Base-by-base conservation (phyloP, 2,888 invertebrate genomes). In the Andrena chrysosceles region DNA sequence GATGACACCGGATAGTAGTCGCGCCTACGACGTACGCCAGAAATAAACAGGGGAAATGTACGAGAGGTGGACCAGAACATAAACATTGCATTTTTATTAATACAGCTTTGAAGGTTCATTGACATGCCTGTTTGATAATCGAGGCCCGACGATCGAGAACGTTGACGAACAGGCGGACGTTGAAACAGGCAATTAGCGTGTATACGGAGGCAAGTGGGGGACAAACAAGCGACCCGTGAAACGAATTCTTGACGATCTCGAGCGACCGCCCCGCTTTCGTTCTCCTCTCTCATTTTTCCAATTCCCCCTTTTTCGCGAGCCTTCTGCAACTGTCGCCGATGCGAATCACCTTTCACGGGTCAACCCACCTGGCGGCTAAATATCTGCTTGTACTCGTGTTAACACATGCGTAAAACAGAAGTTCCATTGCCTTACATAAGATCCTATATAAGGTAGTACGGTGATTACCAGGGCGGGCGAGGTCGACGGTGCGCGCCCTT, bases 71-170 rank as follows among this genome's bases (percentile, higher is more conserved):
- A 89, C 87, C 83, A 90, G 80, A 91, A 91, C 91, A 85, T 90
- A 90, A 91, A 90, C 88, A 91, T 87, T 92, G 89, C 89, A 90
- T 91, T 91, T 84, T 92, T 91, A 91, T 91, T 91, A 90, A 89
- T 91, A 91, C 90, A 91, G 81, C 88, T 77, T 85, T 85, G 77
- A 79, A 82, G 63, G 75, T 78, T 86, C 85, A 76, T 82, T 86
- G 81, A 89, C 80, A 87, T 82, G 87, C 83, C 86, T 87, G 83
- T 80, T 87, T 20, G 77, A 73, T 85, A 81, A 85, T 68, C 66
- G 77, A 76, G 76, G 35, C 62, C 67, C 59, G 66, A 85, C 63
- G 63, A 66, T 29, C 31, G 68, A 66, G 64, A 59, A 79, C 60
- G 56, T 56, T 4, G 4, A n/a, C 64, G 66, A 69, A 69, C 74